Percentiles rank a stretch among this genome's conserved stretches.
Evolutionary conservation across 2,888 invertebrate genomes (phyloP).

Genomic region (Kuschelorhynchus macadamiae): DNA sequence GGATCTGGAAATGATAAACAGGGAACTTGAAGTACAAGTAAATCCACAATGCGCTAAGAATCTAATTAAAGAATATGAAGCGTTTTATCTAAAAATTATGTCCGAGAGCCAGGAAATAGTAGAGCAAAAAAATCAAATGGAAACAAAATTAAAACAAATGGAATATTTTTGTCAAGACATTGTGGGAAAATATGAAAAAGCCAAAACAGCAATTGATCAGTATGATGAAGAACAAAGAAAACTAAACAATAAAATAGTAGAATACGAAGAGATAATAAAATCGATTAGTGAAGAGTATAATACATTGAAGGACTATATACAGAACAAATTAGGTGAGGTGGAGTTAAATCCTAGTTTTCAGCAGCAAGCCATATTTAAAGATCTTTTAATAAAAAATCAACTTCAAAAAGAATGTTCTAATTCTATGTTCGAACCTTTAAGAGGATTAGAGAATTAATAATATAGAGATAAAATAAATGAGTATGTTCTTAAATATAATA

Average conservation of each 20-base stretch:
- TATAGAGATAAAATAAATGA: not conserved
- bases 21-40: constrained; percentile 33
- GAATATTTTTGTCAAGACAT: constrained; percentile 62
- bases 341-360: constrained; percentile 45
- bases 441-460: constrained; percentile 41
- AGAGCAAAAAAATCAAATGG: constrained; percentile 56
- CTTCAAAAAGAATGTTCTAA: constrained; percentile 11
- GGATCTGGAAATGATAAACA: constrained; percentile 51
- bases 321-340: constrained; percentile 58
- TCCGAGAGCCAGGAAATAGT: constrained; percentile 57
- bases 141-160: constrained; percentile 59
- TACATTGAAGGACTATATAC: constrained; percentile 57
- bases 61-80: constrained; percentile 59
- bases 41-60: constrained; percentile 23
- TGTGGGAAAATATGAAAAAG: constrained; percentile 61
- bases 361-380: constrained; percentile 3
- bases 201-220: constrained; percentile 60
- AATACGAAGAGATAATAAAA: constrained; percentile 56
- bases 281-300: constrained; percentile 57
- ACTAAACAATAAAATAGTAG: constrained; percentile 57
- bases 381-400: constrained; percentile 6
- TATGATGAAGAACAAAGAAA: constrained; percentile 61
- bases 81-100: constrained; percentile 59
- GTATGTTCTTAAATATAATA: too few species aligned
- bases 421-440: constrained; percentile 59